A percentile compares a stretch with the other conserved stretches of the same genome.
phyloP scores from a whole-genome alignment of 2,113 vertebrate genomes.

The Neolamprologus ventralis region DNA sequence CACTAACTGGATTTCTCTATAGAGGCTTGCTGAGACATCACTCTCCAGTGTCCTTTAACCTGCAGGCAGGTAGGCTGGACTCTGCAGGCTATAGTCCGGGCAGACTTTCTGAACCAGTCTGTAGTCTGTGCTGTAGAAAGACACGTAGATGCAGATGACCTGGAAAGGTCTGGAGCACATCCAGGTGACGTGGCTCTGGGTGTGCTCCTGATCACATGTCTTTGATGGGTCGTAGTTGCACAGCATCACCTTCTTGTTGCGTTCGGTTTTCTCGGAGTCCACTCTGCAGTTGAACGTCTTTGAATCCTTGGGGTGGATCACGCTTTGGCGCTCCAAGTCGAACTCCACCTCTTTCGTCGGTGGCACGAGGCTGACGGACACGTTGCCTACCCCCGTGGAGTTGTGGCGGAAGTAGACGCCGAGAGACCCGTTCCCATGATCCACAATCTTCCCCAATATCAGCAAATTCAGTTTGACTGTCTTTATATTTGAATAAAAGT shows the following conservation, averaged over 20 bases:
- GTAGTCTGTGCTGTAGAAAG: constrained; percentile 89
- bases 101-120: constrained; percentile 89
- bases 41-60: constrained; percentile 48
- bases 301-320: constrained; percentile 86
- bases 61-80: constrained; percentile 72
- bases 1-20: background rate
- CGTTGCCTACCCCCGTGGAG: constrained; percentile 85
- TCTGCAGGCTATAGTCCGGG: constrained; percentile 81
- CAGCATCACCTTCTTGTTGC: constrained; percentile 78
- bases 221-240: constrained; percentile 84
- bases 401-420: constrained; percentile 87
- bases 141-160: constrained; percentile 84
- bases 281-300: constrained; percentile 89
- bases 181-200: constrained; percentile 82
- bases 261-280: constrained; percentile 83
- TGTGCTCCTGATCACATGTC: constrained; percentile 83
- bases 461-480: constrained; percentile 85
- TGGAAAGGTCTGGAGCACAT: constrained; percentile 85
- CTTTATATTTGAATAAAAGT: constrained; percentile 93
- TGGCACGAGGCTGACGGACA: constrained; percentile 86
- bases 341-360: constrained; percentile 82
- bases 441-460: constrained; percentile 87
- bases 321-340: constrained; percentile 84
- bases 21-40: background rate
- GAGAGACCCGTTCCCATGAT: constrained; percentile 86